Conservation (phyloP, 2,888 invertebrate species). For the Holacanthella duospinosa region DNA sequence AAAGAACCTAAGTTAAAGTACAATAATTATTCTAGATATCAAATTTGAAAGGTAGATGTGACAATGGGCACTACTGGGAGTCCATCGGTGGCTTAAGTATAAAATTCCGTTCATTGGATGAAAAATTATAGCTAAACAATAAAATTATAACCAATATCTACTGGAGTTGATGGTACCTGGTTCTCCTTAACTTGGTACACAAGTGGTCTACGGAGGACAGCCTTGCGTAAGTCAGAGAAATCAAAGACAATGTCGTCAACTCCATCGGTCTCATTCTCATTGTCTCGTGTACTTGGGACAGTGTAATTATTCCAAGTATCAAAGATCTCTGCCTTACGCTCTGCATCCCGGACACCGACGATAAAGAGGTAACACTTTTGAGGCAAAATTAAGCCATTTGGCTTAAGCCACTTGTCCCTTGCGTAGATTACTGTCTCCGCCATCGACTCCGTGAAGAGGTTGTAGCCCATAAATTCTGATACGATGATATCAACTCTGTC, state of each 20-base stretch:
- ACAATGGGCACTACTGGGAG: too few species aligned
- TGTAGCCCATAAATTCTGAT: conserved; percentile 99
- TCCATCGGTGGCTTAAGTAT: too few species aligned
- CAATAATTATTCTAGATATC: too few species aligned
- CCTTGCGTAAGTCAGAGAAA: not conserved
- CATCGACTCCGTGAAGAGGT: conserved; percentile 93
- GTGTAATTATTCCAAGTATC: conserved; percentile 29
- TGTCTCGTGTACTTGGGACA: not conserved
- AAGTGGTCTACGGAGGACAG: not conserved
- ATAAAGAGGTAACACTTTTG: conserved; percentile 73
- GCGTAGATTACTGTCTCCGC: conserved; percentile 84
- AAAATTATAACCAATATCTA: too few species aligned
- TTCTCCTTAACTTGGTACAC: not conserved
- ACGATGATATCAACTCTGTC: conserved; percentile 81
- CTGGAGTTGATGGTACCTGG: not conserved
- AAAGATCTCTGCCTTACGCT: conserved; percentile 40
- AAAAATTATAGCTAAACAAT: too few species aligned
- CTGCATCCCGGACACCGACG: conserved; percentile 63
- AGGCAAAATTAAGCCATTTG: conserved; percentile 68
- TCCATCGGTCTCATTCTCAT: not conserved
- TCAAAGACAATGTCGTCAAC: too few species aligned
- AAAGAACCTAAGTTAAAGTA: too few species aligned
- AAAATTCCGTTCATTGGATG: too few species aligned
- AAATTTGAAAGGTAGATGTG: too few species aligned
- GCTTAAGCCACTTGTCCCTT: conserved; percentile 65